Evolutionary conservation across 2,888 invertebrate species (phyloP), one percentile per base, ranked within the genome.

Genomic region (Ophonus ardosiacus): DNA sequence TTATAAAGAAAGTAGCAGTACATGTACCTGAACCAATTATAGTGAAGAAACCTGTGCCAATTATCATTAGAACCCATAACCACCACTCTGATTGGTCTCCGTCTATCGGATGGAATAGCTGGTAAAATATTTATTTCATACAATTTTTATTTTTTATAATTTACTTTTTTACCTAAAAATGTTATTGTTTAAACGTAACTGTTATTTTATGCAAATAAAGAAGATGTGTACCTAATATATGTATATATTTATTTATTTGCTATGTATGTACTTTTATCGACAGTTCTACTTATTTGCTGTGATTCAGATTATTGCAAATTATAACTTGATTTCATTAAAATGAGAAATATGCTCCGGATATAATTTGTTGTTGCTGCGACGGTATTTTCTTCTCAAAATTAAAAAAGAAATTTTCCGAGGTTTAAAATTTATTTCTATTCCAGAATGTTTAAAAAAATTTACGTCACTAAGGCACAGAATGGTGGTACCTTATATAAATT

Each of bases 161-260:
- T 31, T 5, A 91, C 91, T 61, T 91, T 91, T 76, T 90, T 91
- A 3, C 91, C 91, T 76, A 89, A 90, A 83, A 91, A 91, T 2
- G 86, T 90, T 91, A 79, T 90, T 90, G n/a, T 84, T 91, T 51
- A 13, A 51, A 10, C 43, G 10, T 51, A 13, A 51, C 43, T 51
- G 10, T 51, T 51, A 13, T 51, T 51, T 51, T 51, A 51, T 51
- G 43, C 10, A 51, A 51, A 13, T 51, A 51, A 51, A 51, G 10
- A 5, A 51, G 6, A 51, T 51, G 6, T 13, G 7, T 51, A 51
- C 13, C 43, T 2, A 40, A 40, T 40, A 51, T 43, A 13, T 84
- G 13, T 51, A 13, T 1, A 3, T 43, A 1, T 6, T 43, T 51
- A 51, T 51, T 51, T 51, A 51, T 51, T 31, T 31, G 6, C 31